A percentile compares a stretch with the other conserved stretches of the same genome.
phyloP scores from a whole-genome alignment of 2,888 invertebrate genomes.

The Marronus borbonicus region DNA sequence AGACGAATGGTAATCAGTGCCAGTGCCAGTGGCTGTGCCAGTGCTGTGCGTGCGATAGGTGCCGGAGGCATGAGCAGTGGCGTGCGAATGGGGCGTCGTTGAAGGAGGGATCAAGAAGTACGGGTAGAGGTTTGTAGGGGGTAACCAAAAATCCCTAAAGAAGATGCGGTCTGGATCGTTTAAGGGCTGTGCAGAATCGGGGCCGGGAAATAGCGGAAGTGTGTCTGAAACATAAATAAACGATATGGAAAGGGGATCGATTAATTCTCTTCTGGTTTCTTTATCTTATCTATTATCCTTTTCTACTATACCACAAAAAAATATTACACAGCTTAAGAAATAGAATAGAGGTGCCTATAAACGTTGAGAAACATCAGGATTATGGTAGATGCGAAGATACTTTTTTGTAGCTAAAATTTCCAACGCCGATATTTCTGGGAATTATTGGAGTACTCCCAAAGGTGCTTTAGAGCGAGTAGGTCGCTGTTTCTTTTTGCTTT shows the following conservation, averaged over 20 bases:
- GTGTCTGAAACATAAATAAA: slow-evolving; percentile 74
- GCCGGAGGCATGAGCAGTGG: slow-evolving; percentile 65
- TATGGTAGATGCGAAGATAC: neutral
- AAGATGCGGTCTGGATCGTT: slow-evolving; percentile 72
- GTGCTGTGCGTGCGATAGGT: slow-evolving; percentile 69
- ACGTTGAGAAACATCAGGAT: neutral
- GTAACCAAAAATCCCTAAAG: slow-evolving; percentile 74
- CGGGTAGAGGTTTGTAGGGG: slow-evolving; percentile 73
- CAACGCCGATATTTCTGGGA: no score
- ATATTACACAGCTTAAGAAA: neutral
- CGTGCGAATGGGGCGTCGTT: slow-evolving; percentile 66
- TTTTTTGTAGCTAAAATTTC: no score
- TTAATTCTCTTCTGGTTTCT: slow-evolving; percentile 16
- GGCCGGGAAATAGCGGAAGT: slow-evolving; percentile 74
- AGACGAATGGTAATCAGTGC: slow-evolving; percentile 64
- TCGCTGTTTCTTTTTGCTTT: no score
- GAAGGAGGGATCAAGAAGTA: slow-evolving; percentile 76
- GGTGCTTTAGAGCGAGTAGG: no score
- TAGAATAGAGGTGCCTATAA: neutral
- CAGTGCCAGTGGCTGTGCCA: slow-evolving; percentile 63
- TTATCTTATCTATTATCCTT: neutral
- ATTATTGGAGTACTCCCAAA: no score
- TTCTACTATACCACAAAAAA: neutral
- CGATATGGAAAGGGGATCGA: slow-evolving; percentile 52
- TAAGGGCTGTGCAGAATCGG: slow-evolving; percentile 74